Conservation (phyloP, 2,113 vertebrate species). For the Calidris pugnax region DNA sequence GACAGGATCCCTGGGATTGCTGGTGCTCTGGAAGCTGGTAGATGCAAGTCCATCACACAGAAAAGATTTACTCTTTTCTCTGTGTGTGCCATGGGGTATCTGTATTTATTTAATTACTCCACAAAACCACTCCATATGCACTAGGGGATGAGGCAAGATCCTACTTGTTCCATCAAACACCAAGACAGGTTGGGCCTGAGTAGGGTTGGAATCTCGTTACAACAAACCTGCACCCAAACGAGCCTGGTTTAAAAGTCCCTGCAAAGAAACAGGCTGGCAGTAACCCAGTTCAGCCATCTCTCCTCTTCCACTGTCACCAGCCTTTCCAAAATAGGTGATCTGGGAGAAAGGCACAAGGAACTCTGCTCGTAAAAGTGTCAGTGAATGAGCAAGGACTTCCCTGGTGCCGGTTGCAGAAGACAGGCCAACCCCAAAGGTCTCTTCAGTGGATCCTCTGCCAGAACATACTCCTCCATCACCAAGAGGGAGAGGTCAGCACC, state of each 20-base stretch:
- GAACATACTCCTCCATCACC: conserved; percentile 66
- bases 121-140: conserved; percentile 27
- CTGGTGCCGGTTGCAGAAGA: not conserved
- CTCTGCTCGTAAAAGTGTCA: not conserved
- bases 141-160: conserved; percentile 41
- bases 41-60: not conserved
- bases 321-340: not conserved
- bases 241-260: conserved; percentile 32
- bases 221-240: not conserved
- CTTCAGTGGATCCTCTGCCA: conserved; percentile 71
- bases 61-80: not conserved
- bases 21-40: conserved; percentile 40
- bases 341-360: not conserved
- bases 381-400: conserved; percentile 44
- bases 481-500: conserved; percentile 71
- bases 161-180: not conserved
- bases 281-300: not conserved
- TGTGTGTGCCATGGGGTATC: not conserved
- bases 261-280: conserved; percentile 7
- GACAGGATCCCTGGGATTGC: not conserved
- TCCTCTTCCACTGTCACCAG: not conserved
- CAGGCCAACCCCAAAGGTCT: conserved; percentile 56
- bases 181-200: not conserved
- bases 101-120: not conserved
- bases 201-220: not conserved